phyloP scores from a whole-genome alignment of 2,888 invertebrate species.

The Diachrysia chrysitis region DNA sequence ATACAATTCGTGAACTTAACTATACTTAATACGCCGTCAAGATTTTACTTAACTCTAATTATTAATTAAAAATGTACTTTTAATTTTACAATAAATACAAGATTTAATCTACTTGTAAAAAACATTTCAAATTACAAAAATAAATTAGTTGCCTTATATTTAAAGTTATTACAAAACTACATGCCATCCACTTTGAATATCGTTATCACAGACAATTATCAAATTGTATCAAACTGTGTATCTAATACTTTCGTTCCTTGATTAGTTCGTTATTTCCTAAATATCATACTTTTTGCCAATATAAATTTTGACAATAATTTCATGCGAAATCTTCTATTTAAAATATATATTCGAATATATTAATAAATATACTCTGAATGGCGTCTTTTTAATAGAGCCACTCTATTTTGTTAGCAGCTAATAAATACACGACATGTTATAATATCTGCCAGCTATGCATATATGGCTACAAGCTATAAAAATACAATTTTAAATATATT shows the following conservation, averaged over 20 bases:
- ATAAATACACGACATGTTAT: background rate
- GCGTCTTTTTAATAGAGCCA: background rate
- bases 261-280: slow-evolving; percentile 35
- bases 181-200: slow-evolving; percentile 73
- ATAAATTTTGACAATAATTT: background rate
- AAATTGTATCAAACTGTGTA: slow-evolving; percentile 62
- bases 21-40: background rate
- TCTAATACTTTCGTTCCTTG: slow-evolving; percentile 53
- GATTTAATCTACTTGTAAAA: slow-evolving; percentile 32
- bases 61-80: slow-evolving; percentile 1
- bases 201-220: slow-evolving; percentile 81
- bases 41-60: background rate
- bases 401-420: background rate
- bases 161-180: slow-evolving; percentile 52
- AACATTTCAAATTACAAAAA: slow-evolving; percentile 59
- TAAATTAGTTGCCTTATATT: slow-evolving; percentile 64
- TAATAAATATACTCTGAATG: background rate
- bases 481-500: background rate
- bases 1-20: background rate
- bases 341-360: slow-evolving; percentile 4
- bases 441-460: background rate
- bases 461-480: background rate
- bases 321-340: background rate
- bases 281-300: slow-evolving; percentile 15
- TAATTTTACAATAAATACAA: slow-evolving; percentile 55